Evolutionary conservation across 2,113 vertebrate genomes (phyloP).

Genomic region (Engraulis encrasicolus): DNA sequence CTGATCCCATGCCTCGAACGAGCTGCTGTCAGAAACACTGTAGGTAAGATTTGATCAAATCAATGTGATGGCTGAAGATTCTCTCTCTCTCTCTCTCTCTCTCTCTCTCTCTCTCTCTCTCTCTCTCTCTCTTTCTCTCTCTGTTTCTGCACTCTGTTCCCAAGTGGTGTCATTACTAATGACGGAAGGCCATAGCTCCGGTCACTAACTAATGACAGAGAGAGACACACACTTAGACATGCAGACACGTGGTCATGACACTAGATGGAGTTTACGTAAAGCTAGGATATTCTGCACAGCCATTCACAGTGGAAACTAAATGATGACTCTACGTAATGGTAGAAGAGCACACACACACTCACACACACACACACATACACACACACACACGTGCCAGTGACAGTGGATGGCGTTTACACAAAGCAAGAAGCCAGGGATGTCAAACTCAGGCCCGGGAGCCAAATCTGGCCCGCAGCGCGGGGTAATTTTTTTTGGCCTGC

Average conservation of each 20-base stretch:
- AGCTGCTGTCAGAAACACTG: not conserved
- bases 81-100: not conserved
- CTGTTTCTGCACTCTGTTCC: not conserved
- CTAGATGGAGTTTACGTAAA: not conserved
- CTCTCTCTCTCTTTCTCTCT: not conserved
- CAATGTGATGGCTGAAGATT: constrained; percentile 12
- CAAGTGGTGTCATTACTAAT: not conserved
- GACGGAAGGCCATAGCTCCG: not conserved
- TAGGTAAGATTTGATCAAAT: constrained; percentile 9
- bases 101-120: not conserved
- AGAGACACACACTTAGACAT: not conserved
- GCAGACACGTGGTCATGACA: not conserved
- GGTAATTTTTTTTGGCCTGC: too few relatives aligned
- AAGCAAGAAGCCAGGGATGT: too few relatives aligned
- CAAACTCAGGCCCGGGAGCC: too few relatives aligned
- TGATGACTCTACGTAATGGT: not conserved
- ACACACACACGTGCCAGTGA: too few relatives aligned
- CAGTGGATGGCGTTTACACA: too few relatives aligned
- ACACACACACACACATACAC: too few relatives aligned
- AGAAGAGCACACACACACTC: too few relatives aligned
- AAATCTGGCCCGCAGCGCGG: too few relatives aligned
- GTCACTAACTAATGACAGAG: constrained; percentile 1
- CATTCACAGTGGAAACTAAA: not conserved
- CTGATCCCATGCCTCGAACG: not conserved
- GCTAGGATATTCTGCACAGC: not conserved